Evolutionary conservation across 2,797 vertebrate species (phyloP).

Genomic region (Sorex maritimensis): DNA sequence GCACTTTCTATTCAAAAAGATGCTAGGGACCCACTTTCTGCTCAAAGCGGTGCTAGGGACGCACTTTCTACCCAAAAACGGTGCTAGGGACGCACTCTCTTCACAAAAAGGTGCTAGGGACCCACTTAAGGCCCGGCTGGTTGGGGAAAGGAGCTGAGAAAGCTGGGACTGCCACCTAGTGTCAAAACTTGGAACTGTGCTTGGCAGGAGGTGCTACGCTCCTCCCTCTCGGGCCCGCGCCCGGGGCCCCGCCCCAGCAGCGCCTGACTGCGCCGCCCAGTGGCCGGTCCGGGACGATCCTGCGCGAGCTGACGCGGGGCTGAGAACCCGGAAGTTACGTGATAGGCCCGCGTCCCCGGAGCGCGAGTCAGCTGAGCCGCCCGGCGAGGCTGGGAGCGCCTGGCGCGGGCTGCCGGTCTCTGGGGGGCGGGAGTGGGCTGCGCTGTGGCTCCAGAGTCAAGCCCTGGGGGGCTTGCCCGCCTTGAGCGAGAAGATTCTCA

Average conservation of each 20-base stretch:
- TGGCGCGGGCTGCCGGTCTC: background rate
- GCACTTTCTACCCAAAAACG: too few species aligned
- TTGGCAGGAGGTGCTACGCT: too few species aligned
- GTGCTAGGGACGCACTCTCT: too few species aligned
- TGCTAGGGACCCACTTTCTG: too few species aligned
- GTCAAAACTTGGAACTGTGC: background rate
- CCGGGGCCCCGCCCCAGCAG: background rate
- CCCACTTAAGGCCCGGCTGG: background rate
- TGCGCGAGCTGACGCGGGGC: rapidly evolving
- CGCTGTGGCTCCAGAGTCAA: background rate
- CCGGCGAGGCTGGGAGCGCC: background rate
- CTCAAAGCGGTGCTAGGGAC: too few species aligned
- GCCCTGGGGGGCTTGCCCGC: background rate
- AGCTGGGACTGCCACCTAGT: slow-evolving; percentile 1
- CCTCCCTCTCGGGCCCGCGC: background rate
- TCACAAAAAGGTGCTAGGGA: too few species aligned
- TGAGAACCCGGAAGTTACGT: slow-evolving; percentile 80
- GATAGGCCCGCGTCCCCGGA: slow-evolving; percentile 67
- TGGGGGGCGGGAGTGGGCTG: background rate
- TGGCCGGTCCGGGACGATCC: rapidly evolving
- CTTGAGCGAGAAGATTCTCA: slow-evolving; percentile 28
- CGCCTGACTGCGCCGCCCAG: background rate
- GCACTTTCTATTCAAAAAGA: too few species aligned
- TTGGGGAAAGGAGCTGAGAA: background rate
- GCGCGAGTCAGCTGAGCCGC: slow-evolving; percentile 79